Evolutionary conservation across 2,888 invertebrate genomes (phyloP).

Genomic region (Schrankia costaestrigalis): DNA sequence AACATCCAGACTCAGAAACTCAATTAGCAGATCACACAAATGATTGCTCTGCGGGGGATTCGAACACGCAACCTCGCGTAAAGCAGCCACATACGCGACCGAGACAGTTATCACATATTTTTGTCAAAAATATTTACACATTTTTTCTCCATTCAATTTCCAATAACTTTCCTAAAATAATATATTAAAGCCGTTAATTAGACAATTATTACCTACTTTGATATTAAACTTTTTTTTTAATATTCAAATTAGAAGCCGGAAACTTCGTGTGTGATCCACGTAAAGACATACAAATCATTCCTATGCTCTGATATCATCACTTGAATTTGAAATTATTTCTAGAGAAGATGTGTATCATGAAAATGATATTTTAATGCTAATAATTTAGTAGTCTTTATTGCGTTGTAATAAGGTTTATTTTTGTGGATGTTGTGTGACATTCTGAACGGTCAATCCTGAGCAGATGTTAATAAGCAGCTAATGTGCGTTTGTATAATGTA

Average conservation of each 20-base stretch:
- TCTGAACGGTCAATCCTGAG: slow-evolving; percentile 38
- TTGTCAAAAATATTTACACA: slow-evolving; percentile 8
- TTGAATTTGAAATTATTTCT: slow-evolving; percentile 47
- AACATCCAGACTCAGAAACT: too few relatives aligned
- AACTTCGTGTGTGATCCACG: slow-evolving; percentile 68
- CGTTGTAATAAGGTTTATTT: slow-evolving; percentile 25
- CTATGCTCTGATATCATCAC: slow-evolving; percentile 58
- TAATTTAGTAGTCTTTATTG: slow-evolving; percentile 28
- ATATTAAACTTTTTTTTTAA: slow-evolving; percentile 28
- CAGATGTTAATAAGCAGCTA: slow-evolving; percentile 51
- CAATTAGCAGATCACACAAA: too few relatives aligned
- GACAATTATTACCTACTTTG: slow-evolving; percentile 17
- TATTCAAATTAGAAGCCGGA: slow-evolving; percentile 50
- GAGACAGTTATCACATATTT: too few relatives aligned
- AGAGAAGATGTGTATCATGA: slow-evolving; percentile 54
- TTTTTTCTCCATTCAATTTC: slow-evolving; percentile 26
- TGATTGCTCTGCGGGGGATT: too few relatives aligned
- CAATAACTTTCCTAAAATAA: slow-evolving; percentile 31
- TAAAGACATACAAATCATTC: slow-evolving; percentile 41
- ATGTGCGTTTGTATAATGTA: slow-evolving; percentile 72
- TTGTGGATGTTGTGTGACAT: slow-evolving; percentile 17
- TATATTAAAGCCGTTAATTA: slow-evolving; percentile 26
- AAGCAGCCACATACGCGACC: too few relatives aligned
- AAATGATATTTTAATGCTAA: slow-evolving; percentile 58
- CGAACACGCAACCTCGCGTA: too few relatives aligned